Conservation (phyloP, 2,797 vertebrate genomes). For the Coracias cyanogaster region DNA sequence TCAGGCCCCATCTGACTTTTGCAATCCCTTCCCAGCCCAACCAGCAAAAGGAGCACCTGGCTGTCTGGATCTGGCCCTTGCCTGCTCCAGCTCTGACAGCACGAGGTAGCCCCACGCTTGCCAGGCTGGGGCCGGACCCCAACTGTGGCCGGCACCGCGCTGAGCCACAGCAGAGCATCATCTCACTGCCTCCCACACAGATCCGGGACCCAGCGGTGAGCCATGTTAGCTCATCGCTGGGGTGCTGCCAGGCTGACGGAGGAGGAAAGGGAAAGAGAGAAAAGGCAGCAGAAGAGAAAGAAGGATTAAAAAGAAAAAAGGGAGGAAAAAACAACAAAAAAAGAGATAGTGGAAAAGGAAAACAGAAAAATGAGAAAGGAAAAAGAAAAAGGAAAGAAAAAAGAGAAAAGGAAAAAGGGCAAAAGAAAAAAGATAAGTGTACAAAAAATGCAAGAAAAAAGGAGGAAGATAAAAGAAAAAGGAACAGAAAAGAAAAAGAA, state of each 20-base stretch:
- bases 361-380: too few species aligned
- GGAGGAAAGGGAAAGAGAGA: background rate
- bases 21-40: background rate
- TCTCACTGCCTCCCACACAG: conserved; percentile 1
- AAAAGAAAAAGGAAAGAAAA: accelerated
- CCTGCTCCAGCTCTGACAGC: background rate
- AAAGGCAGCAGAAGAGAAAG: background rate
- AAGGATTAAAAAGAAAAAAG: background rate
- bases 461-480: too few species aligned
- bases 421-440: background rate
- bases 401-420: background rate
- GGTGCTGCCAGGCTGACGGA: background rate
- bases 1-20: background rate
- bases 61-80: background rate
- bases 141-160: accelerated
- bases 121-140: background rate
- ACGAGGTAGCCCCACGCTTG: accelerated
- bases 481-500: too few species aligned
- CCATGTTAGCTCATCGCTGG: background rate
- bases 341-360: background rate
- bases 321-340: background rate
- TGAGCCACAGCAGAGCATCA: background rate
- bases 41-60: accelerated
- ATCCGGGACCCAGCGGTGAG: background rate
- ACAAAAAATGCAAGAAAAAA: accelerated